phyloP scores from a whole-genome alignment of 2,113 vertebrate genomes.

The Hyperoodon ampullatus region DNA sequence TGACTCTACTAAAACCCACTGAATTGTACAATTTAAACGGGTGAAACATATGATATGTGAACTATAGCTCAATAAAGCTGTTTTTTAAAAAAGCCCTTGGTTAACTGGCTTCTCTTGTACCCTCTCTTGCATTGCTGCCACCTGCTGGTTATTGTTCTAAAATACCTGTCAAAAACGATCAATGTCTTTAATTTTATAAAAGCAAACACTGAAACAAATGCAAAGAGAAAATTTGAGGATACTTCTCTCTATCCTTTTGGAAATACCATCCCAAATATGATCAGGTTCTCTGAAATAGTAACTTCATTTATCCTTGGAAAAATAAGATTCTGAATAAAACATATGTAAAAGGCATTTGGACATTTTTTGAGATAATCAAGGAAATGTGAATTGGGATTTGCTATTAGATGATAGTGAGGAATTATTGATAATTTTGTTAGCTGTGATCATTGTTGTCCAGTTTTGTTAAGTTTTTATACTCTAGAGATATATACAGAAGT shows the following conservation, averaged over 20 bases:
- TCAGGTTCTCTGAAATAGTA: background rate
- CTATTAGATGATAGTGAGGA: background rate
- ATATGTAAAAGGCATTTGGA: background rate
- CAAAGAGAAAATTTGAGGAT: background rate
- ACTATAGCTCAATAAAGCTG: background rate
- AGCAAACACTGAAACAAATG: background rate
- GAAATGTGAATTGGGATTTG: background rate
- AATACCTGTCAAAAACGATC: background rate
- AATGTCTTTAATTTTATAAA: background rate
- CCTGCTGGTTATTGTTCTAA: slow-evolving; percentile 18
- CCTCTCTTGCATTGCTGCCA: background rate
- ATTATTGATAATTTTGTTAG: background rate
- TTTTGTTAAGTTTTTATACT: background rate
- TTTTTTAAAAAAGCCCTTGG: background rate
- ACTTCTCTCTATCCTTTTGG: background rate
- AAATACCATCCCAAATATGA: background rate
- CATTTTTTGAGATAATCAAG: slow-evolving; percentile 17
- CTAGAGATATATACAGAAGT: background rate
- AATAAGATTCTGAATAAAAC: background rate
- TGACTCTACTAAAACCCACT: background rate
- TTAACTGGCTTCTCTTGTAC: slow-evolving; percentile 5
- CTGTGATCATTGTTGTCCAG: background rate
- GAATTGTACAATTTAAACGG: background rate
- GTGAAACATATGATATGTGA: background rate
- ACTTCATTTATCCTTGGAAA: background rate